phyloP scores from a whole-genome alignment of 2,888 invertebrate genomes.

The Lycocerus yunnanus region DNA sequence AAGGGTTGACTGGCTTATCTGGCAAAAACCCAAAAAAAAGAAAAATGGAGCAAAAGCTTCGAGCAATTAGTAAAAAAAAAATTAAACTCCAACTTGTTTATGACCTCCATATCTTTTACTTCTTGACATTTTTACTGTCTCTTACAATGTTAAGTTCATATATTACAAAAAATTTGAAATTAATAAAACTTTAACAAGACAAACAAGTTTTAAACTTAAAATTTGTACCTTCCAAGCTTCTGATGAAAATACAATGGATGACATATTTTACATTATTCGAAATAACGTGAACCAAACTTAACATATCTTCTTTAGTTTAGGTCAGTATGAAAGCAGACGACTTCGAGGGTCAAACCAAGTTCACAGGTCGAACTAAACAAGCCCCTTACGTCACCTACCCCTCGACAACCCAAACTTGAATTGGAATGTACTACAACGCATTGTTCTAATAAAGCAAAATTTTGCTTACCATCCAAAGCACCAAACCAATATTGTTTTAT shows the following conservation, averaged over 20 bases:
- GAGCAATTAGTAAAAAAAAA: not conserved
- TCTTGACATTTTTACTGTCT: constrained; percentile 1
- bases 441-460: constrained; percentile 14
- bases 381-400: constrained; percentile 22
- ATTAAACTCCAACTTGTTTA: not conserved
- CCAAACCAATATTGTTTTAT: not conserved
- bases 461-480: not conserved
- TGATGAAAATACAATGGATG: not conserved
- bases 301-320: constrained; percentile 13
- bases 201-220: not conserved
- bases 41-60: constrained; percentile 1
- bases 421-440: constrained; percentile 24
- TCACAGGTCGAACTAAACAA: constrained; percentile 23
- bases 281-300: not conserved
- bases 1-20: constrained; percentile 13
- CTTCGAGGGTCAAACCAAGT: constrained; percentile 22
- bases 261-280: not conserved
- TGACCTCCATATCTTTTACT: not conserved
- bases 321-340: constrained; percentile 18
- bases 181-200: not conserved
- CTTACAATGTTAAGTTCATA: not conserved
- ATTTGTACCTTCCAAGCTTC: not conserved
- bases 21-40: constrained; percentile 18
- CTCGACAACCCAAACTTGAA: constrained; percentile 22
- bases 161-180: not conserved